phyloP scores from a whole-genome alignment of 2,113 vertebrate species.

The Neofelis nebulosa region DNA sequence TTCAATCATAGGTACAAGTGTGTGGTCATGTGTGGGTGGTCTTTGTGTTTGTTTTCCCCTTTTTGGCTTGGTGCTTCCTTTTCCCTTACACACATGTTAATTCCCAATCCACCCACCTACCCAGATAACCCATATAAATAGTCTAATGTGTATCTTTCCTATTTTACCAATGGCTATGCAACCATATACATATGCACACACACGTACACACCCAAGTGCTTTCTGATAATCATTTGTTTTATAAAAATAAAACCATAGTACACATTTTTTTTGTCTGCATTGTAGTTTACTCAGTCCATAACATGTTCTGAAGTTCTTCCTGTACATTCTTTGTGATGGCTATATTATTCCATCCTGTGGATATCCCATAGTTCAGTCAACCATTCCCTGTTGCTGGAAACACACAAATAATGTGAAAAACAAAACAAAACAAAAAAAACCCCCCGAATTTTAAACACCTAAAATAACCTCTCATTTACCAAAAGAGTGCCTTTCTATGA shows the following conservation, averaged over 20 bases:
- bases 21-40: not conserved
- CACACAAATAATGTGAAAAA: not conserved
- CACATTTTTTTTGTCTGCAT: not conserved
- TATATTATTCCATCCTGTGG: fast-evolving
- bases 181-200: not conserved
- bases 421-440: not conserved
- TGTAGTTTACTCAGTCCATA: not conserved
- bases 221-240: not conserved
- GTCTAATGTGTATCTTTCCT: not conserved
- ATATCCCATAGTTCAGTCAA: not conserved
- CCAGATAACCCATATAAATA: not conserved
- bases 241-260: not conserved
- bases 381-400: not conserved
- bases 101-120: not conserved
- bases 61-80: not conserved
- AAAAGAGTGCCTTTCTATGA: not conserved
- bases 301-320: not conserved
- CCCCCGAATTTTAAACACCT: not conserved
- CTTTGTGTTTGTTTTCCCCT: not conserved
- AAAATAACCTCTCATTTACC: not conserved
- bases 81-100: not conserved
- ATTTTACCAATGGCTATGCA: not conserved
- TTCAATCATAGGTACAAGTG: not conserved
- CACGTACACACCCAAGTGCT: not conserved
- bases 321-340: not conserved